Evolutionary conservation across 2,888 invertebrate genomes (phyloP), one percentile per base, ranked within the genome.

Genomic region (Leucania comma): DNA sequence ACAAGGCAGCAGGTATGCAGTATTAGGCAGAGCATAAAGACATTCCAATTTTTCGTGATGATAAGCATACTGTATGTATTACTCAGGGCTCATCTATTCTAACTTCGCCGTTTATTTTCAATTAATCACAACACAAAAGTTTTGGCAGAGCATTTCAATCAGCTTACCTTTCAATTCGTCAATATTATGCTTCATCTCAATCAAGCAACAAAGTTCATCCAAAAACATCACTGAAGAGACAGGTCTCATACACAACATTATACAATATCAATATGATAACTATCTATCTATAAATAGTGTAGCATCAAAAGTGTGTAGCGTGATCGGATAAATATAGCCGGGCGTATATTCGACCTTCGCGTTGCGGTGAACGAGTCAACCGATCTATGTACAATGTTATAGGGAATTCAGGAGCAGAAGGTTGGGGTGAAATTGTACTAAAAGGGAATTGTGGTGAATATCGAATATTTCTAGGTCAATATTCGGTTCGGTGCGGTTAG

Each of bases 271-370:
- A 65, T 59, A 70, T 57, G 66, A 72, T 61, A 64, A 78, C 56
- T 68, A 56, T 68, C 38, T 20, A 46, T 59, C 71, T 81, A 76
- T 75, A 67, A 77, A 85, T 75, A 78, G 48, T 58, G 58, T 63
- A 67, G 64, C 48, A 81, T 78, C 63, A 64, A 80, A 74, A 75
- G 80, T 80, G 79, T 64, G 76, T 67, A 76, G 76, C 72, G 70
- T 75, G 78, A 78, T 80, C 77, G 51, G 65, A 74, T 83, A 86
- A 86, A 88, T 86, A 87, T 86, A 88, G 84, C 81, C 46, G 67
- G 56, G 72, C 72, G 80, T 79, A 80, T 72, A 73, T 42, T 66
- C 81, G 87, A 87, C 90, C 90, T 90, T 89, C 88, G 83, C 69
- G 77, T 82, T 83, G 88, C 81, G 84, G 86, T 85, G 76, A 83